Evolutionary conservation across 1,140 invertebrate genomes (phyloP).

Genomic region (Hormaphis cornu): DNA sequence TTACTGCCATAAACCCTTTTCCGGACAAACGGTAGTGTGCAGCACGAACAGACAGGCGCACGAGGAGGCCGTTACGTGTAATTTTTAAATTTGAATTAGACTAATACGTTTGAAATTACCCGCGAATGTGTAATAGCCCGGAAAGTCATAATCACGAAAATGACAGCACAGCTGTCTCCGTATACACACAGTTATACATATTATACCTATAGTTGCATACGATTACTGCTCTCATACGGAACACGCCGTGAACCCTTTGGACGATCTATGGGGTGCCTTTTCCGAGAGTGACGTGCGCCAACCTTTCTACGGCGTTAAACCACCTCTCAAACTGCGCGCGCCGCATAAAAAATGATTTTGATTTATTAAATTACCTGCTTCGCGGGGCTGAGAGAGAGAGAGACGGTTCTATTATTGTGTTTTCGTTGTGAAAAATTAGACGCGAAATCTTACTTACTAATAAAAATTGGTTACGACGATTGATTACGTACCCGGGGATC

Average conservation of each 20-base stretch:
- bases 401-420: background rate
- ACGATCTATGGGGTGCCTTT: background rate
- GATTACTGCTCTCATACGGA: no score
- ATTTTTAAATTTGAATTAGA: conserved; percentile 20
- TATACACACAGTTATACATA: background rate
- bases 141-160: conserved; percentile 20
- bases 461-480: background rate
- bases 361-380: conserved; percentile 5
- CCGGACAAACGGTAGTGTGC: background rate
- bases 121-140: conserved; percentile 12
- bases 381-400: no score
- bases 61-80: conserved; percentile 1
- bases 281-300: background rate
- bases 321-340: no score
- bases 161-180: background rate
- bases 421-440: background rate
- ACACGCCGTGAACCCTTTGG: conserved; percentile 7
- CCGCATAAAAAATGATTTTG: background rate
- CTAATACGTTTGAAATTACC: conserved; percentile 25
- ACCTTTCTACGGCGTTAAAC: background rate
- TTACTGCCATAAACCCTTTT: background rate
- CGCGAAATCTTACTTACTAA: no score
- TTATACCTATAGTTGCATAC: no score
- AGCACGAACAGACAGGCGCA: background rate
- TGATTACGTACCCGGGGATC: background rate